These are phyloP conservation scores for Microctenopoma steveboyesi DNA, from an alignment of 2,797 vertebrate species.

Conservation along the genomic window DNA sequence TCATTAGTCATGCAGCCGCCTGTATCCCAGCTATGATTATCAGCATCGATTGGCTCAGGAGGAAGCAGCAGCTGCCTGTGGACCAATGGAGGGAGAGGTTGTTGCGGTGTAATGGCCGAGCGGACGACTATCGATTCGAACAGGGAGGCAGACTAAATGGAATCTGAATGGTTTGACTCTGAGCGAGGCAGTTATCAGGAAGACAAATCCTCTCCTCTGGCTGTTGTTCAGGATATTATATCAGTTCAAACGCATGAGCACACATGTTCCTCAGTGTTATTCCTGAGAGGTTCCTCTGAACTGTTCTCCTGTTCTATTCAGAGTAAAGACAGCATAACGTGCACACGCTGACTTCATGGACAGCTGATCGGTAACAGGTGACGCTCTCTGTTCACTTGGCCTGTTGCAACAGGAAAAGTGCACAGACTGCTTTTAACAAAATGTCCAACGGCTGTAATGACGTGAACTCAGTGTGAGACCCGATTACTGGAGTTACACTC, in stretches of 20 bases:
- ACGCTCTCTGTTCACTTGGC: too few species aligned
- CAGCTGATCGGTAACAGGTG: too few species aligned
- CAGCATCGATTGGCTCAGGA: slow-evolving; percentile 79
- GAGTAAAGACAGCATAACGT: too few species aligned
- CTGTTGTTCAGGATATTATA: slow-evolving; percentile 5
- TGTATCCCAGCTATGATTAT: slow-evolving; percentile 78
- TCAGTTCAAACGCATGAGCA: background rate
- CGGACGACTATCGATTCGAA: slow-evolving; percentile 77
- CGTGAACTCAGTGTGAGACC: too few species aligned
- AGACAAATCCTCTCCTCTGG: slow-evolving; percentile 3
- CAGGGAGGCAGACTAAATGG: slow-evolving; percentile 75
- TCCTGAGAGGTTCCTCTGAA: too few species aligned
- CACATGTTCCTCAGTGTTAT: background rate
- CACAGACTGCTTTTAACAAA: background rate
- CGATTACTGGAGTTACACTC: too few species aligned
- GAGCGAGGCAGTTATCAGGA: slow-evolving; percentile 29
- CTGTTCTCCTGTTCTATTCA: too few species aligned
- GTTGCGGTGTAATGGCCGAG: slow-evolving; percentile 67
- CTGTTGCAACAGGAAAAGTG: too few species aligned
- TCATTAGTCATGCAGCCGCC: slow-evolving; percentile 79
- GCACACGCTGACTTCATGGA: too few species aligned
- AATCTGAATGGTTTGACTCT: slow-evolving; percentile 49
- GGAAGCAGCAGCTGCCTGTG: slow-evolving; percentile 58
- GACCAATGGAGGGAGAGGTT: slow-evolving; percentile 50
- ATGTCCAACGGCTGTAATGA: background rate